A percentile compares a stretch with the other conserved stretches of the same genome.
Conservation (phyloP, 1,140 invertebrate species). For the Lordiphosa collinella region DNA sequence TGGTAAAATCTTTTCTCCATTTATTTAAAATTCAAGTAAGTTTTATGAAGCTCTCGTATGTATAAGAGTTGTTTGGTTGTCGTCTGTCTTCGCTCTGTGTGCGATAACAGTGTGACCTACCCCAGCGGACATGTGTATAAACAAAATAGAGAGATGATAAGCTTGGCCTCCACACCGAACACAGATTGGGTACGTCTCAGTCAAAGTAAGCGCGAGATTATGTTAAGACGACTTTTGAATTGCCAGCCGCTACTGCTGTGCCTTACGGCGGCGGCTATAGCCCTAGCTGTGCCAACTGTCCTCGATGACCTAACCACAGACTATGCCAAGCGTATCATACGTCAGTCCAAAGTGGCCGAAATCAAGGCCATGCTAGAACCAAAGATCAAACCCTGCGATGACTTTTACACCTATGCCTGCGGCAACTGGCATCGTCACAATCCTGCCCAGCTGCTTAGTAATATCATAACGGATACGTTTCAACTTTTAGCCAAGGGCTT, state of each 20-base stretch:
- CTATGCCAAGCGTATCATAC: constrained; percentile 46
- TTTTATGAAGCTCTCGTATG: too few relatives aligned
- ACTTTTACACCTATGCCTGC: constrained; percentile 84
- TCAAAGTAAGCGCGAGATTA: constrained; percentile 29
- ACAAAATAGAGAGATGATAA: constrained; percentile 36
- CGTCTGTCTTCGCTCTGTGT: background rate
- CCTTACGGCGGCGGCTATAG: background rate
- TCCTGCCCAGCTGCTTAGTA: constrained; percentile 42
- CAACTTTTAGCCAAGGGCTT: constrained; percentile 43
- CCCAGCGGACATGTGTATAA: constrained; percentile 16
- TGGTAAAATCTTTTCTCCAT: too few relatives aligned
- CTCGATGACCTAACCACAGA: constrained; percentile 43
- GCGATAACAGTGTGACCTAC: constrained; percentile 49
- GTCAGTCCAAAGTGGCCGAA: constrained; percentile 49
- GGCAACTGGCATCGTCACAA: constrained; percentile 83
- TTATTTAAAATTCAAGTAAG: too few relatives aligned
- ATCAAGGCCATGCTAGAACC: constrained; percentile 79
- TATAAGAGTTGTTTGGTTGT: too few relatives aligned
- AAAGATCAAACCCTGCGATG: constrained; percentile 82
- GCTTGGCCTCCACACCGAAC: constrained; percentile 3
- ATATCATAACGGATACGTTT: constrained; percentile 51
- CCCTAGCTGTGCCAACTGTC: constrained; percentile 6
- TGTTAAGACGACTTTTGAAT: constrained; percentile 24
- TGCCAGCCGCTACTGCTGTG: constrained; percentile 5
- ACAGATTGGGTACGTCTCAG: constrained; percentile 22